Evolutionary conservation across 2,113 vertebrate species (phyloP).

Genomic region (Pseudorectes ferrugineus): DNA sequence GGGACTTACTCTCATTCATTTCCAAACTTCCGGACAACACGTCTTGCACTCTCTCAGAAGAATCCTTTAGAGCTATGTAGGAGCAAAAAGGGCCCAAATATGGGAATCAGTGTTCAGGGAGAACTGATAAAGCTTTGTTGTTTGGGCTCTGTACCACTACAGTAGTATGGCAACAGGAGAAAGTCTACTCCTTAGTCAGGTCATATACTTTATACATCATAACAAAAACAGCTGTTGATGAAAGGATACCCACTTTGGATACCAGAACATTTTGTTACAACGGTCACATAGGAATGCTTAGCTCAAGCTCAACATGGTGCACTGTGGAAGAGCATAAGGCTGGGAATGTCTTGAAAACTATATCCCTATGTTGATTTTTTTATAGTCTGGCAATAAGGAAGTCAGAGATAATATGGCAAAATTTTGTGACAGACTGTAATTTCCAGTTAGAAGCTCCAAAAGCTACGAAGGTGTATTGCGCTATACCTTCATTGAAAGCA

Average conservation of each 20-base stretch:
- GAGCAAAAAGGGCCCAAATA: neutral
- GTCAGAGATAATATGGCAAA: neutral
- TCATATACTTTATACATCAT: neutral
- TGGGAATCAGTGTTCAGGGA: neutral
- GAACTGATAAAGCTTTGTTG: neutral
- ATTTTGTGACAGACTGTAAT: neutral
- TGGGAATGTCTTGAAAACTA: neutral
- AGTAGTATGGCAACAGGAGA: neutral
- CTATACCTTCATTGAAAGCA: neutral
- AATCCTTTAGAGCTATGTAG: neutral
- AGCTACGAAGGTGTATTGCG: neutral
- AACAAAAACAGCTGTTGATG: neutral
- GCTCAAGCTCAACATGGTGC: neutral
- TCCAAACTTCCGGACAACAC: neutral
- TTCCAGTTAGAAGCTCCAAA: neutral
- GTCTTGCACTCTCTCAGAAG: neutral
- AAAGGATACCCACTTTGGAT: neutral
- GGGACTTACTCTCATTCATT: neutral
- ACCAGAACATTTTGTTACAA: neutral
- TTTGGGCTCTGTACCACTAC: neutral
- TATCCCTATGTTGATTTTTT: neutral
- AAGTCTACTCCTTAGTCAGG: neutral
- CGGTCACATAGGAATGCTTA: neutral
- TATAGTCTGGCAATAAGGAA: neutral
- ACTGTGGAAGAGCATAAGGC: neutral